Evolutionary conservation across 1,140 invertebrate genomes (phyloP).

Genomic region (Phymastichus coffea): DNA sequence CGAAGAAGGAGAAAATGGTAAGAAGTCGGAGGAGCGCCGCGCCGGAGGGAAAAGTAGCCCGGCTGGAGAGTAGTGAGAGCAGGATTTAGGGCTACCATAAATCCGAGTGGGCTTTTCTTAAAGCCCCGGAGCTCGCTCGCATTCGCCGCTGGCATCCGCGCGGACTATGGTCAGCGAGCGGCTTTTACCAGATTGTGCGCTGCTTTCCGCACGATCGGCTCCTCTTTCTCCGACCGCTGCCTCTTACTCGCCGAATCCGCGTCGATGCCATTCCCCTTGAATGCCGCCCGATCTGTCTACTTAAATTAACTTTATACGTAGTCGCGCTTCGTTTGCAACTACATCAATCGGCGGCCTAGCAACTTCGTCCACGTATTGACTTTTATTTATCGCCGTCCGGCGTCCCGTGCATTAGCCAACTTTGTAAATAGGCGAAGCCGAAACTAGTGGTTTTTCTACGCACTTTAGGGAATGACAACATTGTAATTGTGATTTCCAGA

Average conservation of each 20-base stretch:
- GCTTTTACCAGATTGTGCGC: slow-evolving; percentile 50
- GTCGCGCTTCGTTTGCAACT: too few relatives aligned
- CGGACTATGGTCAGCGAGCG: slow-evolving; percentile 32
- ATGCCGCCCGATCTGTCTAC: too few relatives aligned
- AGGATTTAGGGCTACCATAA: slow-evolving; percentile 49
- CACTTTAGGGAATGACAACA: too few relatives aligned
- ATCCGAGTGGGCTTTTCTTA: slow-evolving; percentile 43
- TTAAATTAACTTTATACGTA: too few relatives aligned
- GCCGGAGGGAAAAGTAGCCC: slow-evolving; percentile 9
- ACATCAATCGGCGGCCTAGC: too few relatives aligned
- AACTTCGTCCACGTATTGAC: too few relatives aligned
- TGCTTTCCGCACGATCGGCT: slow-evolving; percentile 31
- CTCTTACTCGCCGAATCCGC: too few relatives aligned
- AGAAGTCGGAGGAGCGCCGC: not conserved
- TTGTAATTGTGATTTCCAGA: slow-evolving; percentile 51
- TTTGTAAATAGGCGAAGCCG: too few relatives aligned
- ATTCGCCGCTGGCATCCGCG: not conserved
- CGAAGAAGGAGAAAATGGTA: not conserved
- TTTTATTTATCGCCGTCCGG: too few relatives aligned
- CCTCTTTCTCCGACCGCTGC: not conserved
- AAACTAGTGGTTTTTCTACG: not conserved
- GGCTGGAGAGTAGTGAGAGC: too few relatives aligned
- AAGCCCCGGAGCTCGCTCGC: slow-evolving; percentile 31
- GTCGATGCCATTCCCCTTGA: too few relatives aligned
- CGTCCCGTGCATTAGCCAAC: too few relatives aligned